phyloP scores from a whole-genome alignment of 2,113 vertebrate species.

The Cyanoramphus novaezelandiae region DNA sequence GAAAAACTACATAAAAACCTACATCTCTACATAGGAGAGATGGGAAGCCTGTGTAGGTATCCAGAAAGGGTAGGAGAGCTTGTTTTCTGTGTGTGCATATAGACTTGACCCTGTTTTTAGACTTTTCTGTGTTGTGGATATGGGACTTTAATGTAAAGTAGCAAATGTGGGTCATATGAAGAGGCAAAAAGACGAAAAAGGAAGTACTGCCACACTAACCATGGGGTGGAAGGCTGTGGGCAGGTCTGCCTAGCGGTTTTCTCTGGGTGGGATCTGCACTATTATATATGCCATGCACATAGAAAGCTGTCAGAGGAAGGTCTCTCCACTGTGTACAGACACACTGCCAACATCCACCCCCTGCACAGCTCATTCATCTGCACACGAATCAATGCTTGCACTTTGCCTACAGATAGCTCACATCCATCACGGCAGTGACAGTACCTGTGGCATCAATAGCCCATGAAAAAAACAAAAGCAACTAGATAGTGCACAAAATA shows the following conservation, averaged over 20 bases:
- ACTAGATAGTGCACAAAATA: not conserved
- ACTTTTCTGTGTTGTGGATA: not conserved
- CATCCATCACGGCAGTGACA: constrained; percentile 2
- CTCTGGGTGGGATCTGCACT: not conserved
- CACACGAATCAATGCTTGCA: not conserved
- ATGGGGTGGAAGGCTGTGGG: not conserved
- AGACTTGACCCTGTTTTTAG: not conserved
- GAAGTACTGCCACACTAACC: not conserved
- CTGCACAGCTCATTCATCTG: not conserved
- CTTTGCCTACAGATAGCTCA: constrained; percentile 37
- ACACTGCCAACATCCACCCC: not conserved
- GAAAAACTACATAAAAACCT: not conserved
- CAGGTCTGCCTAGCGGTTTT: not conserved
- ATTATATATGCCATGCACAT: not conserved
- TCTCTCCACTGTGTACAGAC: not conserved
- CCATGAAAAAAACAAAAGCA: not conserved
- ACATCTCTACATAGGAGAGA: not conserved
- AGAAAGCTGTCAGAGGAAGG: not conserved
- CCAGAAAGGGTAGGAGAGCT: not conserved
- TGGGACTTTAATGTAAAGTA: not conserved
- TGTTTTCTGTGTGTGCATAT: not conserved
- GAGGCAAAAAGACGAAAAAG: not conserved
- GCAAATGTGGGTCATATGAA: not conserved
- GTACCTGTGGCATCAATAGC: not conserved
- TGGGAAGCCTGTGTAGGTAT: not conserved